Base-by-base conservation (phyloP, 2,113 vertebrate genomes). In the Pangasianodon hypophthalmus region DNA sequence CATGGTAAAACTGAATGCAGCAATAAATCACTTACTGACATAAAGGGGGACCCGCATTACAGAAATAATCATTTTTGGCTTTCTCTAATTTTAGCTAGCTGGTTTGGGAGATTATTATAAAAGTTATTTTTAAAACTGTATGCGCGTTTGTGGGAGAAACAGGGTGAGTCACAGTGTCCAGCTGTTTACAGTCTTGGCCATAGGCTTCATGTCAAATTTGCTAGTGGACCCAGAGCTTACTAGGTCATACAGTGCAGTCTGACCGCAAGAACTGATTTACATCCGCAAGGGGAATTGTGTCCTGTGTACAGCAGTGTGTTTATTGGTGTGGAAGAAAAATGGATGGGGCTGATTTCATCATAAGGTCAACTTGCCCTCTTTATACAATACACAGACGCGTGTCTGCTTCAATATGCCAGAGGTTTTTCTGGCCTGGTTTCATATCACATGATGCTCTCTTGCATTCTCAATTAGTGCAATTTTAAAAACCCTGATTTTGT, bases 191-290 rank as follows among this genome's bases (percentile, higher is more conserved):
- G 50, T 50, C 50, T 83, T 56, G 5, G n/a, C 77, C 77, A 18
- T 16, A 54, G 48, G 37, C 67, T 84, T 84, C 4, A 21, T 41
- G 46, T 58, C 41, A n/a, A 41, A 41, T 60, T 60, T 75, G 64
- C 82, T 62, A 37, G 54, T 8, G 82, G 16, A 32, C 24, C 37
- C 62, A 44, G 24, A 16, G 46, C 37, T 75, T 84, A 48, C 73
- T 54, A 62, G 84, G 71, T 79, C 83, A 80, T 73, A 24, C 83
- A 67, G 52, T 19, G 87, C 81, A 58, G 44, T 75, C 26, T 82
- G 60, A 82, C 79, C 87, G 26, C 82, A 56, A 67, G n/a, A 54
- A 54, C 62, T 75, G 24, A 75, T 87, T 87, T 73, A 73, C 64
- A 26, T 89, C 29, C 29, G 37, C 54, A 50, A 48, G 52, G 37